Evolutionary conservation across 1,140 invertebrate species (phyloP).

Genomic region (Platyura marginata): DNA sequence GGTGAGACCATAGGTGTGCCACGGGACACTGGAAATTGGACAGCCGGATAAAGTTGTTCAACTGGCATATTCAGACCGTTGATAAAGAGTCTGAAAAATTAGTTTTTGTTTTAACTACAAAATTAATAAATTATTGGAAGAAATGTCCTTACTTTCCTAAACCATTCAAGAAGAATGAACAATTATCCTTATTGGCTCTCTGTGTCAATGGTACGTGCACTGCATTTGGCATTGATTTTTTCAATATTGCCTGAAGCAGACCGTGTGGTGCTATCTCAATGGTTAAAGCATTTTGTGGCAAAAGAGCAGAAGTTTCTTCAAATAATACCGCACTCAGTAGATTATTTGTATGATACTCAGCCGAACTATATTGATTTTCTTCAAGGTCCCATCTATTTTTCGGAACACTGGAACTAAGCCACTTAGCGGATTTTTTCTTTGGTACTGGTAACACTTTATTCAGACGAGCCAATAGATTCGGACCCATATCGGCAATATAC

Average conservation of each 20-base stretch:
- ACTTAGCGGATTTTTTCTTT: conserved; percentile 50
- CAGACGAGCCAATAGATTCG: conserved; percentile 50
- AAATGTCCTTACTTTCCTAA: conserved; percentile 56
- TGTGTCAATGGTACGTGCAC: conserved; percentile 64
- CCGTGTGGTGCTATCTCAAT: conserved; percentile 74
- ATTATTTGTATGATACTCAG: conserved; percentile 90
- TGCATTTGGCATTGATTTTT: conserved; percentile 33
- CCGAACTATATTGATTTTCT: conserved; percentile 50
- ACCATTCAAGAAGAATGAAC: conserved; percentile 42
- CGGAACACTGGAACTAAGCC: conserved; percentile 75
- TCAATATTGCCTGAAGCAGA: conserved; percentile 50
- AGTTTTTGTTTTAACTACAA: too few relatives aligned
- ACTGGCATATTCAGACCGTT: conserved; percentile 26
- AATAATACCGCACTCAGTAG: conserved; percentile 69
- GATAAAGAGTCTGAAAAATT: conserved; percentile 22
- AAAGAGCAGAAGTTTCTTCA: conserved; percentile 55
- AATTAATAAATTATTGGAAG: too few relatives aligned
- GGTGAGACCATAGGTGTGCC: conserved; percentile 61
- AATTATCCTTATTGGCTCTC: conserved; percentile 48
- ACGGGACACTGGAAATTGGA: conserved; percentile 57
- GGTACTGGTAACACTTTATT: conserved; percentile 46
- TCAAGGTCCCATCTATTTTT: conserved; percentile 50
- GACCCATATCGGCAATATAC: conserved; percentile 55
- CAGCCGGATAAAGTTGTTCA: conserved; percentile 37
- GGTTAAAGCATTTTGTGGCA: conserved; percentile 61